A percentile compares a stretch with the other conserved stretches of the same genome.
These are phyloP conservation scores for Atta texana DNA, from an alignment of 1,140 invertebrate genomes.

Conservation along the genomic window DNA sequence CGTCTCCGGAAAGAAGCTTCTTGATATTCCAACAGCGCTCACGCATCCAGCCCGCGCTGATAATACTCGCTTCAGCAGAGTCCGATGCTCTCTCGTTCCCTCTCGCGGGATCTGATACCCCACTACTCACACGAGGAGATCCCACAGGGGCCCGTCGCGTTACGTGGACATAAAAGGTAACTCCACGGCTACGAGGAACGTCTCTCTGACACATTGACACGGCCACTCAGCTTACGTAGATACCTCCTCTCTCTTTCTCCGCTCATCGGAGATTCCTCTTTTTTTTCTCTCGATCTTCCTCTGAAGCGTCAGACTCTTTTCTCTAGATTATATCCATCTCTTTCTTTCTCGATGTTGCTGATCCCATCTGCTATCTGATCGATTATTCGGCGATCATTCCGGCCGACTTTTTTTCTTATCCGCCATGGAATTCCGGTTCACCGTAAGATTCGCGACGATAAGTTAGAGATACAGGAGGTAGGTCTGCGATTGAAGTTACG, in stretches of 20 bases:
- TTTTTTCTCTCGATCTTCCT: not conserved
- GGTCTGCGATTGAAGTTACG: not conserved
- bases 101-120: constrained; percentile 15
- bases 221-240: constrained; percentile 58
- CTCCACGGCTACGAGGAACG: constrained; percentile 54
- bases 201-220: constrained; percentile 78
- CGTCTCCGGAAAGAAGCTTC: constrained; percentile 70
- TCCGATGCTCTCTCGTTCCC: constrained; percentile 17
- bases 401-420: not conserved
- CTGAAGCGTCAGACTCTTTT: not conserved
- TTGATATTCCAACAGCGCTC: constrained; percentile 75
- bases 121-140: constrained; percentile 37
- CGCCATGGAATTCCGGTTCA: constrained; percentile 4
- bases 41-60: constrained; percentile 73
- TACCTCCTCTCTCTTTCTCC: not conserved
- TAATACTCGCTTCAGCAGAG: constrained; percentile 51
- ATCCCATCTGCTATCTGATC: constrained; percentile 24
- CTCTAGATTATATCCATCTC: not conserved
- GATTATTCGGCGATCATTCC: constrained; percentile 44
- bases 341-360: not conserved
- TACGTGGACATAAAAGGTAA: constrained; percentile 78
- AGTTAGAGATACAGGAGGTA: not conserved
- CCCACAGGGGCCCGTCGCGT: constrained; percentile 60
- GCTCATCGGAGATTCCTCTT: constrained; percentile 41
- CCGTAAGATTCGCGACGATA: not conserved